Percentiles rank a stretch among this genome's conserved stretches.
These are phyloP conservation scores for Phengaris arion DNA, from an alignment of 2,888 invertebrate species.

Conservation along the genomic window DNA sequence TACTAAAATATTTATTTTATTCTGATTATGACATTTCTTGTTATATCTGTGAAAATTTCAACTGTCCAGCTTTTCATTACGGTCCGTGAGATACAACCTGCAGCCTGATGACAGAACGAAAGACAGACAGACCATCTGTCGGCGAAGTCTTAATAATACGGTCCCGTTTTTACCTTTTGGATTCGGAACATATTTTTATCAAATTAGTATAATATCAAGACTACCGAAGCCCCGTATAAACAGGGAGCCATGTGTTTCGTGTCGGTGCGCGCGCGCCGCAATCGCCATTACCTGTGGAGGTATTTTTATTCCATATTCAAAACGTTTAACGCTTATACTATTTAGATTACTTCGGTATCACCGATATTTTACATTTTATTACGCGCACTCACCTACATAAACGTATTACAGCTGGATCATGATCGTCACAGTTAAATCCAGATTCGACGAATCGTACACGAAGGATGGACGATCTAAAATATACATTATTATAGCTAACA, in stretches of 20 bases:
- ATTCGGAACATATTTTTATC: too few species aligned
- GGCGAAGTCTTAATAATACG: too few species aligned
- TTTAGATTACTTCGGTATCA: conserved; percentile 43
- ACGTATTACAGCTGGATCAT: conserved; percentile 32
- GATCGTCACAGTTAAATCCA: not conserved
- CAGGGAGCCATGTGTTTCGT: conserved; percentile 66
- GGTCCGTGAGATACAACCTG: too few species aligned
- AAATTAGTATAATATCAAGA: conserved; percentile 48
- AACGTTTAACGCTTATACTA: conserved; percentile 47
- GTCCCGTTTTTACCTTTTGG: too few species aligned
- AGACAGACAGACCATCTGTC: too few species aligned
- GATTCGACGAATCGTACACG: not conserved
- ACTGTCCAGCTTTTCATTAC: too few species aligned
- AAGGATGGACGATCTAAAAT: too few species aligned
- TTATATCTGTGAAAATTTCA: too few species aligned
- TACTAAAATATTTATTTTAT: too few species aligned
- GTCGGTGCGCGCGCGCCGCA: conserved; percentile 63
- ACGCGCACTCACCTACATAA: conserved; percentile 35
- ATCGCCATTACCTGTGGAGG: conserved; percentile 66
- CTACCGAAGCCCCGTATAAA: conserved; percentile 42
- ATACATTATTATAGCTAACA: too few species aligned
- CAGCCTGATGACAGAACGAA: too few species aligned
- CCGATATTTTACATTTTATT: conserved; percentile 50
- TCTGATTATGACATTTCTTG: too few species aligned
- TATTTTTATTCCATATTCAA: conserved; percentile 66